Conservation (phyloP, 2,888 invertebrate species). For the Timandra comae region DNA sequence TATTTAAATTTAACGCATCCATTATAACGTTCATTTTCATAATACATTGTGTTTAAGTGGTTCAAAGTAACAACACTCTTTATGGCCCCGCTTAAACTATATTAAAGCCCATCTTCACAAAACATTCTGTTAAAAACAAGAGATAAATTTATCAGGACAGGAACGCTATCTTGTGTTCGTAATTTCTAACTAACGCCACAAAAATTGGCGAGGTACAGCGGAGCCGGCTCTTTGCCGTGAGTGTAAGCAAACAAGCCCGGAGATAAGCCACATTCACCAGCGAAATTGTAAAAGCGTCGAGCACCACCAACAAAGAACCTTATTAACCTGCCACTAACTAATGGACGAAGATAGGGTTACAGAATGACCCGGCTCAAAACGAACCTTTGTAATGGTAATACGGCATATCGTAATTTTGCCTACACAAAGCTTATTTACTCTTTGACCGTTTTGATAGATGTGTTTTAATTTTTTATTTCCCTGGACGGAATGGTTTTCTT, state of each 20-base stretch:
- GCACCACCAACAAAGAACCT: conserved; percentile 60
- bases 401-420: conserved; percentile 41
- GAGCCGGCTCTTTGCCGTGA: conserved; percentile 41
- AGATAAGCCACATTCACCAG: conserved; percentile 68
- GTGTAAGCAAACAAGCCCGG: conserved; percentile 56
- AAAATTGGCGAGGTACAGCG: conserved; percentile 47
- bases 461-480: conserved; percentile 12
- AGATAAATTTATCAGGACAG: conserved; percentile 31
- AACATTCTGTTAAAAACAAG: conserved; percentile 27
- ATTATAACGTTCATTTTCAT: background rate
- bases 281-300: conserved; percentile 60
- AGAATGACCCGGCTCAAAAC: conserved; percentile 40
- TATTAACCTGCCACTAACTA: conserved; percentile 69
- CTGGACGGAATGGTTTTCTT: conserved; percentile 1
- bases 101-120: conserved; percentile 14
- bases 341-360: conserved; percentile 63
- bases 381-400: conserved; percentile 53
- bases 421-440: conserved; percentile 27
- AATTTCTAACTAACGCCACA: conserved; percentile 57
- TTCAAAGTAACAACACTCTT: conserved; percentile 7
- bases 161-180: conserved; percentile 41
- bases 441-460: conserved; percentile 28
- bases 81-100: background rate
- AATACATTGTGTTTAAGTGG: conserved; percentile 1
- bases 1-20: background rate